Conservation (phyloP, 2,888 invertebrate species). For the Macropis europaea region DNA sequence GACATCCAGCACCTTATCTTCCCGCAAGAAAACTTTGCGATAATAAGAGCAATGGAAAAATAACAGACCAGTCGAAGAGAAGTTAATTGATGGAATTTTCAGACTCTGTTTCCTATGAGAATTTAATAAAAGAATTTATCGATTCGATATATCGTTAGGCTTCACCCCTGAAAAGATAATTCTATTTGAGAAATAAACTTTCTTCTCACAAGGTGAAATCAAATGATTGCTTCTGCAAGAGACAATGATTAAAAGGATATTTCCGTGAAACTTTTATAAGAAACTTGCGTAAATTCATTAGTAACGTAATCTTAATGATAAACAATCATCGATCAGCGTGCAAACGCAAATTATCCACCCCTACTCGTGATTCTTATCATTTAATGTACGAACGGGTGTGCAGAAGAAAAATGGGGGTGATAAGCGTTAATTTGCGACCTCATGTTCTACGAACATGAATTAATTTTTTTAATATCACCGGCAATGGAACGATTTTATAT, state of each 20-base stretch:
- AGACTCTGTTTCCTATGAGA: no score
- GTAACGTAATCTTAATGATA: background rate
- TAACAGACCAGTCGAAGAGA: no score
- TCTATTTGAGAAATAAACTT: background rate
- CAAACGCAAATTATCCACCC: background rate
- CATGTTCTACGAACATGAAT: constrained; percentile 1
- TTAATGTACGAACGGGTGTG: constrained; percentile 10
- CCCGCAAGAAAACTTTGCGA: background rate
- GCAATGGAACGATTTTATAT: no score
- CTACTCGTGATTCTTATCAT: constrained; percentile 16
- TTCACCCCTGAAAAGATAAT: background rate
- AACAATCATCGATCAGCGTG: constrained; percentile 23
- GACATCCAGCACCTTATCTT: background rate
- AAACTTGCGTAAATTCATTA: constrained; percentile 18
- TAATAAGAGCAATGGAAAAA: background rate
- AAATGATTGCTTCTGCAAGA: background rate
- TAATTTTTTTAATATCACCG: background rate
- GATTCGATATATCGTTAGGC: background rate
- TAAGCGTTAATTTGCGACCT: constrained; percentile 26
- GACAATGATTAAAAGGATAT: constrained; percentile 12
- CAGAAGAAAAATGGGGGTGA: background rate
- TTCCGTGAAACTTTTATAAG: no score
- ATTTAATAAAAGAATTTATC: background rate
- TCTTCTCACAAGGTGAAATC: background rate
- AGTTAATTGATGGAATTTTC: no score